Evolutionary conservation across 2,797 vertebrate species (phyloP).

Genomic region (Phataginus tricuspis): DNA sequence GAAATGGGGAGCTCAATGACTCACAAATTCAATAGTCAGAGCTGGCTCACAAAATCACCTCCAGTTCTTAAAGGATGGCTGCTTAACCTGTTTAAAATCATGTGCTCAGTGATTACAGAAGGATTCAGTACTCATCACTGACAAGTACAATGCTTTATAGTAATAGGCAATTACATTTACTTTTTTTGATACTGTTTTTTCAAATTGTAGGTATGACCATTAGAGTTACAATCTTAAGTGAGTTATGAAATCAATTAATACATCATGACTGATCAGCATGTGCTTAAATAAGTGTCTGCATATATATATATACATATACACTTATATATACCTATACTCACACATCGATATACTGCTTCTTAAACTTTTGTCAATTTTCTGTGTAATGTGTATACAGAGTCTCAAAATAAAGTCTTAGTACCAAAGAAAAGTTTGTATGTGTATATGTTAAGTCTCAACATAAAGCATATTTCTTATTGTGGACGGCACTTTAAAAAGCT

Average conservation of each 20-base stretch:
- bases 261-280: neutral
- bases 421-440: neutral
- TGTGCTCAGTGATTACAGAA: neutral
- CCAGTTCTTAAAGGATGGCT: neutral
- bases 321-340: neutral
- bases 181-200: neutral
- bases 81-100: neutral
- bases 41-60: neutral
- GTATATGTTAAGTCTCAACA: neutral
- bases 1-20: neutral
- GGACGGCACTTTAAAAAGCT: neutral
- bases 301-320: neutral
- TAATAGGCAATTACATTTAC: neutral
- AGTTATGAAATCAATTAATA: neutral
- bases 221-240: neutral
- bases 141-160: neutral
- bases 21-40: neutral
- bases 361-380: neutral
- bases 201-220: neutral
- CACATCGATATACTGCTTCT: neutral
- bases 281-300: neutral
- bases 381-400: neutral
- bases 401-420: constrained; percentile 1
- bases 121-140: neutral
- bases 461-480: neutral